These are phyloP conservation scores for Neuroterus valhalla DNA, from an alignment of 1,140 invertebrate genomes.

Conservation along the genomic window DNA sequence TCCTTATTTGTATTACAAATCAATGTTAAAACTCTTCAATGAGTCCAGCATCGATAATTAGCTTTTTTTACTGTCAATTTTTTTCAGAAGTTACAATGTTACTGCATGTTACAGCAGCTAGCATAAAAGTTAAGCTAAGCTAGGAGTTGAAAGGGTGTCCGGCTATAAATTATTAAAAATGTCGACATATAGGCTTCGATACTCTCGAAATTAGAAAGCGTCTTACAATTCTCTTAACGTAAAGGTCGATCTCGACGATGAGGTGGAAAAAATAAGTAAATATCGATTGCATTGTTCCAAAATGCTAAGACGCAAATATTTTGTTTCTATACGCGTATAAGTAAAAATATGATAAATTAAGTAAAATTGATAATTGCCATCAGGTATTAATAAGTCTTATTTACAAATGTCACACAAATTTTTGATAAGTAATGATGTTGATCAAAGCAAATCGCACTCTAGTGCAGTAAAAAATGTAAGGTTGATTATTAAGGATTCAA, in stretches of 20 bases:
- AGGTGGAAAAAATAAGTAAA: conserved; percentile 2
- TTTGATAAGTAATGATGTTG: background rate
- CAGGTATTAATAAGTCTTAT: too few species aligned
- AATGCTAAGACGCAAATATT: background rate
- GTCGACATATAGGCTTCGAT: conserved; percentile 8
- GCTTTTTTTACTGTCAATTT: background rate
- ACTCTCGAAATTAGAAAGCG: background rate
- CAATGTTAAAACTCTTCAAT: background rate
- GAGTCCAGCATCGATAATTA: background rate
- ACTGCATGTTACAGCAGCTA: conserved; percentile 18
- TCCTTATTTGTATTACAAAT: background rate
- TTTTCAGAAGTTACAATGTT: conserved; percentile 1
- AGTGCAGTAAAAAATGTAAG: background rate
- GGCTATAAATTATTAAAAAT: conserved; percentile 14
- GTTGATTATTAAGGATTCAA: background rate
- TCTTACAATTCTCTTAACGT: background rate
- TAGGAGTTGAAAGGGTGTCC: background rate
- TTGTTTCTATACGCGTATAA: background rate
- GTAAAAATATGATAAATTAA: too few species aligned
- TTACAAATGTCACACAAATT: background rate
- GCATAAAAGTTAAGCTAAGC: background rate
- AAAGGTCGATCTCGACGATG: background rate
- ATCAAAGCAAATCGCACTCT: background rate
- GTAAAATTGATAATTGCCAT: too few species aligned
- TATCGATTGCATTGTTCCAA: background rate